Evolutionary conservation across 2,113 vertebrate species (phyloP).

Genomic region (Heptranchias perlo): DNA sequence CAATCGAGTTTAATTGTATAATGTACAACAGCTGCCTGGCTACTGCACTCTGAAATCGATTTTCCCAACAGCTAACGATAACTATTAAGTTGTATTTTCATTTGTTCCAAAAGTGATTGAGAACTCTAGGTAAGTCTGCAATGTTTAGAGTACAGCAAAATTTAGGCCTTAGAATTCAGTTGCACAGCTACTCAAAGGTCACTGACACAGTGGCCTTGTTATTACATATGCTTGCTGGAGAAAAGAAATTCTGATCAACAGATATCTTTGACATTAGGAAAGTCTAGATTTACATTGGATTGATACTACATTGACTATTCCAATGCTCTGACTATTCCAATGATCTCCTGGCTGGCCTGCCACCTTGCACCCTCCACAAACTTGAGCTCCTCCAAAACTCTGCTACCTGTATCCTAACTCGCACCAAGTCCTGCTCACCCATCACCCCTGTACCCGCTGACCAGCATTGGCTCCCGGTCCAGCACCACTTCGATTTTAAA

Average conservation of each 20-base stretch:
- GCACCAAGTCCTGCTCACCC: neutral
- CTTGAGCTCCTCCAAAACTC: neutral
- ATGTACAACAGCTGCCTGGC: neutral
- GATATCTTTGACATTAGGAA: neutral
- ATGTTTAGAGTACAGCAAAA: neutral
- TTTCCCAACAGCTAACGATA: neutral
- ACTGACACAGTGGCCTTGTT: neutral
- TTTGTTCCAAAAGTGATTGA: neutral
- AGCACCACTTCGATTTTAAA: neutral
- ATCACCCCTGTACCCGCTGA: neutral
- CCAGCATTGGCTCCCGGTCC: neutral
- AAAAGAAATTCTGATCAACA: neutral
- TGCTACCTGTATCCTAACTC: neutral
- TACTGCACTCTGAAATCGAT: neutral
- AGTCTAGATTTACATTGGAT: neutral
- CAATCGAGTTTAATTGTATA: neutral
- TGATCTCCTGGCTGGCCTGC: neutral
- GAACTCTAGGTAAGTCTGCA: neutral
- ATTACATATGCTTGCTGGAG: neutral
- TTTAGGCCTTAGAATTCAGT: neutral
- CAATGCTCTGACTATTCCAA: neutral
- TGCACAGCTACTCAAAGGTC: neutral
- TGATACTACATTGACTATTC: neutral
- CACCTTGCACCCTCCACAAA: neutral
- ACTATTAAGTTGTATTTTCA: neutral